These are phyloP conservation scores for Exocentrus adspersus DNA, from an alignment of 2,888 invertebrate genomes.

Conservation along the genomic window DNA sequence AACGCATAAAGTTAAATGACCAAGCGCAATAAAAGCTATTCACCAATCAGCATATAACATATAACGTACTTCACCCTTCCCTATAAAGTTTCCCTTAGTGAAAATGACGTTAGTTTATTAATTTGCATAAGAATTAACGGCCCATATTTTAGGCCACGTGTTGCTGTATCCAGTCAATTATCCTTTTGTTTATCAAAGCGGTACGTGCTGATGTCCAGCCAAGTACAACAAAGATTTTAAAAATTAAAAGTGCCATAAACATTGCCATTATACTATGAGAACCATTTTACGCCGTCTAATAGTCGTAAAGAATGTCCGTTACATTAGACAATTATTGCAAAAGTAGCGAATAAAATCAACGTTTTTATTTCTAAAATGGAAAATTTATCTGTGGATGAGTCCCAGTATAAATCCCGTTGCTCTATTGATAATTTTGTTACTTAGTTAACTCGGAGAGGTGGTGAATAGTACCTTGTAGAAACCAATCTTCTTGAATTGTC, in stretches of 20 bases:
- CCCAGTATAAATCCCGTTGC: background rate
- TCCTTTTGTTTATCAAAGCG: conserved; percentile 26
- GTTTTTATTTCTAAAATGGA: background rate
- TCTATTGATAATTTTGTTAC: background rate
- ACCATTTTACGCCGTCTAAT: conserved; percentile 2
- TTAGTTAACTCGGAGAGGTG: background rate
- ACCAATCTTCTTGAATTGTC: background rate
- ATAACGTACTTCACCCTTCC: conserved; percentile 1
- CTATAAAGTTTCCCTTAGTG: conserved; percentile 24
- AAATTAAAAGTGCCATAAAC: conserved; percentile 31
- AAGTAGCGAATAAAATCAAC: background rate
- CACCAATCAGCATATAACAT: background rate
- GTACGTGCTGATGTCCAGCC: conserved; percentile 27
- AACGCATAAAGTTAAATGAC: background rate
- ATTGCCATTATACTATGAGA: conserved; percentile 9
- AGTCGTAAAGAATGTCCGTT: background rate
- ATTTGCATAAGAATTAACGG: conserved; percentile 49
- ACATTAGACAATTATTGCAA: background rate
- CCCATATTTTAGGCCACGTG: conserved; percentile 39
- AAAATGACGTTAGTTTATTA: conserved; percentile 43
- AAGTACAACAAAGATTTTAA: conserved; percentile 33
- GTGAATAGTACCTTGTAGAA: background rate
- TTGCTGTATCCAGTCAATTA: conserved; percentile 41
- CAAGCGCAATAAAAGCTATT: background rate
- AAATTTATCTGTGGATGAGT: background rate